phyloP scores from a whole-genome alignment of 2,888 invertebrate genomes.

The Dicranocentrus wangi region DNA sequence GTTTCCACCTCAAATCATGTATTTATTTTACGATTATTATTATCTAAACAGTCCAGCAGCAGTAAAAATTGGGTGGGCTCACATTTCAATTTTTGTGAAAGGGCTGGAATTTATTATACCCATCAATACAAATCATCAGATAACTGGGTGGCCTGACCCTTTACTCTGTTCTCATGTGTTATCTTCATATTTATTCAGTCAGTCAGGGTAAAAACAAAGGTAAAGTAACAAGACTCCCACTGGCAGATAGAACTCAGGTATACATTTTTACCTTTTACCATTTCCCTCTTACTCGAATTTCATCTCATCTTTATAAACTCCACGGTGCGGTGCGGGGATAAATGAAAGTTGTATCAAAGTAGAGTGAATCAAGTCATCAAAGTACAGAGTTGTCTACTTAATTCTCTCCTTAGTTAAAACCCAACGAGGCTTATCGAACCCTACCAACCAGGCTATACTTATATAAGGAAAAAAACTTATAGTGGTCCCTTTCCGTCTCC shows the following conservation, averaged over 20 bases:
- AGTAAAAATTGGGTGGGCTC: slow-evolving; percentile 67
- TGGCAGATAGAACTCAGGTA: not conserved
- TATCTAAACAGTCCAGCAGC: slow-evolving; percentile 52
- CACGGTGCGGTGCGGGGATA: not conserved
- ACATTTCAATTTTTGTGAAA: slow-evolving; percentile 69
- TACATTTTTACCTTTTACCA: slow-evolving; percentile 20
- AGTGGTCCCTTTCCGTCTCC: slow-evolving; percentile 65
- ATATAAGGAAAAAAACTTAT: too few species aligned
- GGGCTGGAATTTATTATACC: slow-evolving; percentile 69
- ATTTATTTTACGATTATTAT: slow-evolving; percentile 49
- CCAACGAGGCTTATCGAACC: slow-evolving; percentile 26
- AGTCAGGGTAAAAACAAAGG: not conserved
- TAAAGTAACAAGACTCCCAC: slow-evolving; percentile 34
- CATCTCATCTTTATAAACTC: slow-evolving; percentile 5
- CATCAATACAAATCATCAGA: slow-evolving; percentile 70
- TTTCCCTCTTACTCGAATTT: not conserved
- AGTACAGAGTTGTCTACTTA: slow-evolving; percentile 31
- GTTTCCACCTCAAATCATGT: not conserved
- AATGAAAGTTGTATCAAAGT: not conserved
- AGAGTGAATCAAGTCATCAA: slow-evolving; percentile 56
- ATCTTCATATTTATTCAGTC: slow-evolving; percentile 2
- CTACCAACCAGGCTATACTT: not conserved
- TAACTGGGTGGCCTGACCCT: slow-evolving; percentile 69
- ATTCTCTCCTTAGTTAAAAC: slow-evolving; percentile 15
- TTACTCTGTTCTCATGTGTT: slow-evolving; percentile 62